phyloP scores from a whole-genome alignment of 2,888 invertebrate species.

The Diaprepes abbreviatus region DNA sequence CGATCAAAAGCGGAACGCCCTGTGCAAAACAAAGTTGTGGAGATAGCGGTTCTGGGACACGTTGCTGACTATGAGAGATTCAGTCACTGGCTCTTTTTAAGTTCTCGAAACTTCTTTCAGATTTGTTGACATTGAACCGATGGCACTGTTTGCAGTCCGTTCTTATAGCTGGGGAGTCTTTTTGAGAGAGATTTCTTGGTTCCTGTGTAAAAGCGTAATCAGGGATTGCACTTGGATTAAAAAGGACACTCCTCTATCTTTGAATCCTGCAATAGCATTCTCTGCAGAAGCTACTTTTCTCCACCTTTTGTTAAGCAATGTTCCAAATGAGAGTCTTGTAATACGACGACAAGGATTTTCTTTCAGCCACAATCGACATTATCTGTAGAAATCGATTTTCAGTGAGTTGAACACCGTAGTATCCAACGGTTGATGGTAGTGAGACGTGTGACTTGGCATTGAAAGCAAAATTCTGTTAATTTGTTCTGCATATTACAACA shows the following conservation, averaged over 20 bases:
- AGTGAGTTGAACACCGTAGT: slow-evolving; percentile 56
- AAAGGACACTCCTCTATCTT: slow-evolving; percentile 8
- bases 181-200: no score
- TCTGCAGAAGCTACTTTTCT: slow-evolving; percentile 12
- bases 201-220: slow-evolving; percentile 10
- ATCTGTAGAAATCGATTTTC: slow-evolving; percentile 52
- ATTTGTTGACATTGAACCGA: no score
- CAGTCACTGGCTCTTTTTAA: no score
- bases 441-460: slow-evolving; percentile 18
- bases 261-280: slow-evolving; percentile 28
- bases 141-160: no score
- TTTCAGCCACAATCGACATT: slow-evolving; percentile 24
- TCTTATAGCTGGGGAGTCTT: no score
- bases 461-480: not conserved
- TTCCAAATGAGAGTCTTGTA: slow-evolving; percentile 34
- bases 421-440: slow-evolving; percentile 48
- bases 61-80: no score
- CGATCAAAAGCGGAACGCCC: no score
- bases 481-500: not conserved
- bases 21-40: no score
- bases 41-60: no score
- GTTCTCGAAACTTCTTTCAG: no score
- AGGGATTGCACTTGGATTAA: slow-evolving; percentile 13
- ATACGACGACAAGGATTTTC: slow-evolving; percentile 27
- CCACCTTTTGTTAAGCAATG: slow-evolving; percentile 26